Evolutionary conservation across 2,888 invertebrate species (phyloP).

Genomic region (Nemotelus nigrinus): DNA sequence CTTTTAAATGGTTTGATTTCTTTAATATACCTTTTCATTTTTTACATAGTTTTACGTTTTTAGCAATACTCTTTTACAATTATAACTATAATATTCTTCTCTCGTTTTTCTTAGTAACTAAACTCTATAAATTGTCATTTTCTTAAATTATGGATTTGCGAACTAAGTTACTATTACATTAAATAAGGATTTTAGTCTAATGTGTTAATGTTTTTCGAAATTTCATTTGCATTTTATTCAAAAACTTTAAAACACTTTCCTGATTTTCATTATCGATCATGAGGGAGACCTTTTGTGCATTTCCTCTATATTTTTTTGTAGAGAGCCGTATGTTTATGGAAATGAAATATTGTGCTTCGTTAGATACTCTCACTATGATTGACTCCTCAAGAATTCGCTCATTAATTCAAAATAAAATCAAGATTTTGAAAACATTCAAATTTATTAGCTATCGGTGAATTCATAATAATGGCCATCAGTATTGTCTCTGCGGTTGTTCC

Average conservation of each 20-base stretch:
- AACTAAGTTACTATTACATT: constrained; percentile 48
- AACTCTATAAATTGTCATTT: constrained; percentile 48
- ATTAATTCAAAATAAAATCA: no score
- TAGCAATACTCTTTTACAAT: constrained; percentile 46
- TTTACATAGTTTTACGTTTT: constrained; percentile 49
- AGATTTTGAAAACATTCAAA: no score
- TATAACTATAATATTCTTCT: constrained; percentile 46
- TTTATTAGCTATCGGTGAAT: background rate
- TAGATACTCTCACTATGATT: no score
- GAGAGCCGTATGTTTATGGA: no score
- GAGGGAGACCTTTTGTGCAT: no score
- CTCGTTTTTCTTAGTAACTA: constrained; percentile 44
- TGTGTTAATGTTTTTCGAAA: background rate
- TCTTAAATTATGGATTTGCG: constrained; percentile 47
- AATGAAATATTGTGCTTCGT: no score
- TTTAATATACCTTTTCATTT: constrained; percentile 47
- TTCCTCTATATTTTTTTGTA: no score
- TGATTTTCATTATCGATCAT: no score
- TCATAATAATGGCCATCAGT: constrained; percentile 33
- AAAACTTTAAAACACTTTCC: no score
- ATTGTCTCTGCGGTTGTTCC: constrained; percentile 10
- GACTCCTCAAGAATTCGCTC: no score
- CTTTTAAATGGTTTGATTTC: constrained; percentile 44
- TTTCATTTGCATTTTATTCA: no score
- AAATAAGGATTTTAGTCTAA: constrained; percentile 44